phyloP scores from a whole-genome alignment of 2,888 invertebrate genomes.

The Coenonympha arcania region DNA sequence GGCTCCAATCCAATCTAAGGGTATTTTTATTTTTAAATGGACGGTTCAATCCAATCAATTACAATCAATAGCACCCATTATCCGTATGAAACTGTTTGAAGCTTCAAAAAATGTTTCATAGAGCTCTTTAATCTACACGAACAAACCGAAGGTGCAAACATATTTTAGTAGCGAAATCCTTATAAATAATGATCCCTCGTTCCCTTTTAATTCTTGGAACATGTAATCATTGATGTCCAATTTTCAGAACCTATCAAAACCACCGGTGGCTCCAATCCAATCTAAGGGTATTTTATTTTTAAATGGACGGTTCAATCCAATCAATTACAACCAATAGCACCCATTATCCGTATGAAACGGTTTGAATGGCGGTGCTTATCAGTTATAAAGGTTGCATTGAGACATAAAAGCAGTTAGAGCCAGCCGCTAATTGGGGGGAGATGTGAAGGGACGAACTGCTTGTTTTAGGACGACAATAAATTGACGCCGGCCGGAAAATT shows the following conservation, averaged over 20 bases:
- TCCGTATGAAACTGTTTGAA: slow-evolving; percentile 38
- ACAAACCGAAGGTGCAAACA: too few species aligned
- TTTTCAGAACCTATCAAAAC: slow-evolving; percentile 3
- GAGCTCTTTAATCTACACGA: too few species aligned
- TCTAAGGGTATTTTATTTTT: slow-evolving; percentile 5
- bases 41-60: slow-evolving; percentile 21
- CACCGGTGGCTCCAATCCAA: neutral
- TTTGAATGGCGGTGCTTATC: slow-evolving; percentile 35
- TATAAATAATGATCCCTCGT: too few species aligned
- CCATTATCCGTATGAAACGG: slow-evolving; percentile 37
- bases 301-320: slow-evolving; percentile 17
- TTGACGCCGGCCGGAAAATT: slow-evolving; percentile 65
- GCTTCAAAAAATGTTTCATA: too few species aligned
- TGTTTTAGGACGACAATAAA: slow-evolving; percentile 70
- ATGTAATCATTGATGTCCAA: neutral
- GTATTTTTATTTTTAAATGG: slow-evolving; percentile 13
- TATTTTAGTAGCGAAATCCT: too few species aligned
- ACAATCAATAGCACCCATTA: slow-evolving; percentile 30
- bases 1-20: neutral
- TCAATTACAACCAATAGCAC: slow-evolving; percentile 28
- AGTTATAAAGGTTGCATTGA: slow-evolving; percentile 43
- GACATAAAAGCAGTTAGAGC: slow-evolving; percentile 53
- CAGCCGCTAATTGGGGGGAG: slow-evolving; percentile 61
- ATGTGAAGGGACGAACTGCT: slow-evolving; percentile 59
- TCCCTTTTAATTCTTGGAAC: neutral